Conservation (phyloP, 2,888 invertebrate species). For the Gortyna flavago region DNA sequence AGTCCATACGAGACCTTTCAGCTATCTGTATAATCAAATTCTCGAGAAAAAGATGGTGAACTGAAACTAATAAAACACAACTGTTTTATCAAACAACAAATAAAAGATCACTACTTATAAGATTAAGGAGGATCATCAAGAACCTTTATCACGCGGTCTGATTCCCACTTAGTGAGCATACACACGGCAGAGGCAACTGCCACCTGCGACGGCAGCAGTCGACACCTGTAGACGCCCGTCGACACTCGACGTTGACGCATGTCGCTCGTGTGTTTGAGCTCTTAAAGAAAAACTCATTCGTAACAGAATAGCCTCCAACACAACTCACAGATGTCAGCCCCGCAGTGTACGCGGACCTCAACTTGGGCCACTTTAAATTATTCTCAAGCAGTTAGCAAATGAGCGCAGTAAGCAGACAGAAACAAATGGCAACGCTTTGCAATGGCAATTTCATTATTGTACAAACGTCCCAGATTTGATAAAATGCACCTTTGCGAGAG, state of each 20-base stretch:
- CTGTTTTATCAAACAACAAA: background rate
- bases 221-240: background rate
- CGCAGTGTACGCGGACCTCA: conserved; percentile 19
- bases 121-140: background rate
- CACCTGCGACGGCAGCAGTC: background rate
- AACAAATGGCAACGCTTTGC: conserved; percentile 55
- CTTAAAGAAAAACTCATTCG: conserved; percentile 6
- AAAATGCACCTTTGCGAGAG: conserved; percentile 50
- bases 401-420: conserved; percentile 52
- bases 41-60: too few relatives aligned
- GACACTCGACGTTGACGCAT: background rate
- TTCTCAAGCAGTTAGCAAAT: conserved; percentile 57
- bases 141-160: too few relatives aligned
- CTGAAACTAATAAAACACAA: background rate
- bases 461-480: conserved; percentile 59
- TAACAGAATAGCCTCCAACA: background rate
- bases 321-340: background rate
- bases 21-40: background rate
- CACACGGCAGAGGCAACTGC: background rate
- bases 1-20: background rate
- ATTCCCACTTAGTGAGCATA: background rate
- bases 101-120: background rate
- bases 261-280: background rate
- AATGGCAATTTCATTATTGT: conserved; percentile 59
- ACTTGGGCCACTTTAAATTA: conserved; percentile 53